phyloP scores from a whole-genome alignment of 2,797 vertebrate genomes.

The Fringilla coelebs region DNA sequence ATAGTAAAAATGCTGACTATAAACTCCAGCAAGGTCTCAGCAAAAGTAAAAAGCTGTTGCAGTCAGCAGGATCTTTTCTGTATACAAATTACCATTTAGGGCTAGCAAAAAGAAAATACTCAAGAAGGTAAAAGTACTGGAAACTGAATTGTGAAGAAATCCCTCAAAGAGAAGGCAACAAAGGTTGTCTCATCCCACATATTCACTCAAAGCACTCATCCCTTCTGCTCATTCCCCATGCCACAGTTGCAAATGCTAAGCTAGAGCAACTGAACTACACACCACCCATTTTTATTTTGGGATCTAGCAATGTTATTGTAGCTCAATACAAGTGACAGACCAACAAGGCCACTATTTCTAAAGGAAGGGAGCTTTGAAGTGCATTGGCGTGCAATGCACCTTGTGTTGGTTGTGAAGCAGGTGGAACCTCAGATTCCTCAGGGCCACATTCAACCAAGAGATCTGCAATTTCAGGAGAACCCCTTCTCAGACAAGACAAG shows the following conservation, averaged over 20 bases:
- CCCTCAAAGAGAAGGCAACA: background rate
- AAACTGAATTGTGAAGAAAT: background rate
- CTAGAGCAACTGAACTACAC: background rate
- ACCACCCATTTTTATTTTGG: rapidly evolving
- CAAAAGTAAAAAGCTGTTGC: constrained; percentile 1
- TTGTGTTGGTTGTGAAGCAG: background rate
- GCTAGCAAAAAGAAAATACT: background rate
- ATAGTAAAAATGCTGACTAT: constrained; percentile 33
- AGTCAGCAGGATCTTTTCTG: constrained; percentile 16
- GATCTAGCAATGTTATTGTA: background rate
- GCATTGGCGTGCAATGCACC: rapidly evolving
- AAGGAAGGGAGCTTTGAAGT: background rate
- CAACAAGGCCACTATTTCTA: background rate
- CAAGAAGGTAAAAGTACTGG: background rate
- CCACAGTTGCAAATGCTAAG: background rate
- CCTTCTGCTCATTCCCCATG: rapidly evolving
- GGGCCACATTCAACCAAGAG: background rate
- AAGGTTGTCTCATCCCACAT: background rate
- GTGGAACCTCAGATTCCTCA: background rate
- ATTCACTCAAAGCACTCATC: background rate
- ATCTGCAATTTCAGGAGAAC: background rate
- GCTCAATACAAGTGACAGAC: background rate
- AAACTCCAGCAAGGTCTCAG: constrained; percentile 1
- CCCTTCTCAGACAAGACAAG: background rate
- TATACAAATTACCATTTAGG: background rate